Evolutionary conservation across 2,888 invertebrate species (phyloP), one percentile per base, ranked within the genome.

Genomic region (Heliconius charithonia): DNA sequence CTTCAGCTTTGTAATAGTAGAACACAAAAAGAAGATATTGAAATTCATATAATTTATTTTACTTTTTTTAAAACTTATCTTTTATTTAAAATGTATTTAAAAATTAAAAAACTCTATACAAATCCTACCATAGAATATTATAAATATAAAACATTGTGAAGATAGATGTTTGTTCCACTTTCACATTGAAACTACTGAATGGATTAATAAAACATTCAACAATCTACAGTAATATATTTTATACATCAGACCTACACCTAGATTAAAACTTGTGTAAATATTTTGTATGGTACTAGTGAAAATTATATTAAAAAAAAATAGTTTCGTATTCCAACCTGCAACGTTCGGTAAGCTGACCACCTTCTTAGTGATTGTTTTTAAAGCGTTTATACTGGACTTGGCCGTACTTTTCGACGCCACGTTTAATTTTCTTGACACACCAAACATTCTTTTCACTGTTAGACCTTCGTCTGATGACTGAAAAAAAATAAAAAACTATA

Each of bases 381-480:
- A 27, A 0, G 83, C 81, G 71, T 82, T 82, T n/a, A 83, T 72
- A 27, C 80, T 69, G 0, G 83, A 78, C 67, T 83, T 81, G 65
- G 82, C 78, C 1, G 84, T 84, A 41, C 82, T 84, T 75, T 84
- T 85, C 9, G 83, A 69, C 12, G 84, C 85, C n/a, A 78, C 80
- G 72, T 79, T 82, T 41, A 69, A 25, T 56, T 76, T 78, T 19
- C 76, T 76, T 13, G 69, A 65, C n/a, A 84, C 81, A 0, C 79
- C 80, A 74, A 91, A 90, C 82, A 90, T 91, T 0, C 85, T 86
- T 75, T 90, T 84, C 25, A 32, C 72, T 9, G 81, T 82, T 6
- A 69, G 27, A n/a, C 76, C 78, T 25, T 82, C 82, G 16, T 82
- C 82, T 16, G 82, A 79, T 13, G 82, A 81, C 82, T 82, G 69